Evolutionary conservation across 2,797 vertebrate genomes (phyloP).

Genomic region (Podargus strigoides): DNA sequence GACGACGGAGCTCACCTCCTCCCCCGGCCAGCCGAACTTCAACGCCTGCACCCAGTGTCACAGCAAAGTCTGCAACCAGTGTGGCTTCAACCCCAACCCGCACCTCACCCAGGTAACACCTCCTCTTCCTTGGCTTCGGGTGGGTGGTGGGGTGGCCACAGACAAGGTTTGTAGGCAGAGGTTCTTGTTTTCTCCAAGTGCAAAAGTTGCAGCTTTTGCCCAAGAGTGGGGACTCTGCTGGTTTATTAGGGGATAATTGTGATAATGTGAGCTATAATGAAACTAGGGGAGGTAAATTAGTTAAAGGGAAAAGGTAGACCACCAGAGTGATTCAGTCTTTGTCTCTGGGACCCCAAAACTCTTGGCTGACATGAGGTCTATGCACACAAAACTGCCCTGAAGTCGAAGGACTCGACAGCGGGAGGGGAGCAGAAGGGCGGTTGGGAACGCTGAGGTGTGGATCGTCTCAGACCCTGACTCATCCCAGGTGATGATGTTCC

Average conservation of each 20-base stretch:
- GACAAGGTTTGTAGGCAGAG: rapidly evolving
- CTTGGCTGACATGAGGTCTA: neutral
- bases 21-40: constrained; percentile 87
- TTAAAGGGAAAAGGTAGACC: neutral
- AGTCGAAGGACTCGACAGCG: rapidly evolving
- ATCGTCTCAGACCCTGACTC: neutral
- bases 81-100: constrained; percentile 98
- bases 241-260: neutral
- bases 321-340: neutral
- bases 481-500: neutral
- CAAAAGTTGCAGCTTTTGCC: neutral
- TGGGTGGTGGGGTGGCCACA: neutral
- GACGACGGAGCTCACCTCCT: constrained; percentile 89
- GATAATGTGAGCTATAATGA: neutral
- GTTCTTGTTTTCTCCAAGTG: neutral
- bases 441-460: neutral
- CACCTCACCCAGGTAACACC: constrained; percentile 93
- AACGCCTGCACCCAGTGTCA: constrained; percentile 95
- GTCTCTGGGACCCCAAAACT: rapidly evolving
- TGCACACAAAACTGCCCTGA: rapidly evolving
- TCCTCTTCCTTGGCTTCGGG: neutral
- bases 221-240: neutral
- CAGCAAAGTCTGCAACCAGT: constrained; percentile 95
- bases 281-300: neutral
- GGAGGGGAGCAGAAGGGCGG: neutral